Percentiles rank a stretch among this genome's conserved stretches.
Evolutionary conservation across 2,797 vertebrate genomes (phyloP).

Genomic region (Otolemur crassicaudatus): DNA sequence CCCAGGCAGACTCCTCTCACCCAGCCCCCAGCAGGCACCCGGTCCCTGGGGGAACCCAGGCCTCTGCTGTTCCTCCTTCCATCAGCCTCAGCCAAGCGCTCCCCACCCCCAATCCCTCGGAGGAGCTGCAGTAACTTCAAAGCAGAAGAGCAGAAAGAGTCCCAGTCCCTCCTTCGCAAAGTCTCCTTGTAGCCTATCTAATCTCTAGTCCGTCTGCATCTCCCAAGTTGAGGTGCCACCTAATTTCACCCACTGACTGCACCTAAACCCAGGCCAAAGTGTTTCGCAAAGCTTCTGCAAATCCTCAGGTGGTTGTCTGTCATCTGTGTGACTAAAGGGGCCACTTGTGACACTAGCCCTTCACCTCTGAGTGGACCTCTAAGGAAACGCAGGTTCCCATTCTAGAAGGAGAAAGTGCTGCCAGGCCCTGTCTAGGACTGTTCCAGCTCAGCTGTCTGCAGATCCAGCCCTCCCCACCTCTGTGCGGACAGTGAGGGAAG

Average conservation of each 20-base stretch:
- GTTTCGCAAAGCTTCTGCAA: neutral
- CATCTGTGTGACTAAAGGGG: neutral
- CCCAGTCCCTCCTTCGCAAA: neutral
- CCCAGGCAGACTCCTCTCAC: neutral
- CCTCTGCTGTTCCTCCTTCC: neutral
- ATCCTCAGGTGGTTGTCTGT: neutral
- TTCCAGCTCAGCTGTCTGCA: neutral
- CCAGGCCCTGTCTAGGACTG: neutral
- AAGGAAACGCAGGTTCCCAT: neutral
- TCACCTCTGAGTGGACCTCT: neutral
- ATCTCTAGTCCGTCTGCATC: neutral
- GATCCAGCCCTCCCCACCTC: neutral
- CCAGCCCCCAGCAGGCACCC: neutral
- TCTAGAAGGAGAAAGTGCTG: neutral
- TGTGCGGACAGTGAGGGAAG: neutral
- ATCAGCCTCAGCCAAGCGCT: neutral
- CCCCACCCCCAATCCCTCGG: neutral
- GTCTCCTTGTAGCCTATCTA: neutral
- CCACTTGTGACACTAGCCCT: neutral
- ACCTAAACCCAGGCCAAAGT: neutral
- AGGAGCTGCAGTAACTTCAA: neutral
- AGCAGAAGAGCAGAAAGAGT: neutral
- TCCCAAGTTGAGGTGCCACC: neutral
- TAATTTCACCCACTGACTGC: neutral
- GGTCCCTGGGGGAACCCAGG: accelerated